Evolutionary conservation across 2,888 invertebrate species (phyloP), one percentile per base, ranked within the genome.

Genomic region (Drosophila merina): DNA sequence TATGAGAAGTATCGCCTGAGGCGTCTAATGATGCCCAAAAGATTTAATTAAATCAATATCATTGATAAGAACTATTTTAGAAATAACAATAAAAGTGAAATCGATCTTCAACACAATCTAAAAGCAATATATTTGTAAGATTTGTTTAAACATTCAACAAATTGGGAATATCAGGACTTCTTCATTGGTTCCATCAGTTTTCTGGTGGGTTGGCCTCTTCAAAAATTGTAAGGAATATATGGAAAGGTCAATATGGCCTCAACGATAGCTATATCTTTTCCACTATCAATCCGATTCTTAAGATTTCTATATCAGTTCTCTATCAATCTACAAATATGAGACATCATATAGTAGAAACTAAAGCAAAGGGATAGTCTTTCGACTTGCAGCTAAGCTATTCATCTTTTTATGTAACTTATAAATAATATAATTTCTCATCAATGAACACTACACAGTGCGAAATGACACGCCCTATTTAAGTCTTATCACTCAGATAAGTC

Each of bases 1-100:
- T 52, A 80, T 28, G 87, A 89, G 57, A 88, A 84, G 31, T 67
- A 67, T 4, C 76, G 77, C 0, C 51, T 73, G 5, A 73, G 69
- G 8, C 59, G 74, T 25, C 38, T 77, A 5, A 51, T 45, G 9
- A 38, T 67, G 50, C 63, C 42, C 3, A 3, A 38, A 12, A 14
- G 1, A 12, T n/a, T 20, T 30, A 0, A n/a, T 2, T 30, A 8
- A 10, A 7, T 5, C 14, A 8, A 1, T 10, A 14, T 8, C 4
- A 28, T 0, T 14, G 4, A 14, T n/a, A 28, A 14, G 0, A 10
- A 44, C 4, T 44, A 4, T 5, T 10, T 28, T 0, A 10, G 0
- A 25, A 20, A 20, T 20, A 20, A 14, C 1, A 20, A 20, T 20
- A 20, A 20, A 20, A 20, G 20, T 1, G 20, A 20, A 20, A 20